Evolutionary conservation across 2,888 invertebrate species (phyloP), one percentile per base, ranked within the genome.

Genomic region (Ethmia dodecea): DNA sequence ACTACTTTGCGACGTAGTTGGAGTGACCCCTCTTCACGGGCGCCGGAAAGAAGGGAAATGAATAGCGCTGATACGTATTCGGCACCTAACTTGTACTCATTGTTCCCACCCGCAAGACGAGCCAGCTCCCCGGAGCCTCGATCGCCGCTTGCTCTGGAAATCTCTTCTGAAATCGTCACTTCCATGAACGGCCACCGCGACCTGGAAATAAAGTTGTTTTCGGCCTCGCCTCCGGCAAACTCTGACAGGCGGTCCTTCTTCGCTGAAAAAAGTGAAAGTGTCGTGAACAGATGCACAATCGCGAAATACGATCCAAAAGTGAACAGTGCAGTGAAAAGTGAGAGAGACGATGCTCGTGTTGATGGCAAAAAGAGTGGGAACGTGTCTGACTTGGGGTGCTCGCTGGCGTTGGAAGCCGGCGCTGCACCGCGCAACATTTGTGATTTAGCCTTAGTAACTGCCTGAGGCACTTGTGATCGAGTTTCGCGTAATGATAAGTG

Each of bases 141-240:
- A 48, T 84, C 69, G 55, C 76, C 78, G 31, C 83, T 74, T 45
- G 81, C 76, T 43, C 76, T 93, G 53, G 91, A 92, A 69, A 92
- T 93, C 38, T 92, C 92, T 18, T 92, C 93, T 20, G 92, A 93
- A 61, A 93, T 93, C 52, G 92, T 93, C 47, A 93, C 93, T 14
- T 93, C 93, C 28, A 89, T 90, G 50, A 92, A 93, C 63, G 93
- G 93, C 28, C 93, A 93, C 64, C 88, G 93, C 41, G 93, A 93
- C 73, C 78, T 93, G 64, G 93, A 93, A 78, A 93, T 93, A 52
- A 92, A 92, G 68, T 91, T 93, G 74, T 93, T 91, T 75, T 91
- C 91, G 49, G 88, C 90, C 53, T 87, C 89, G 60, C 87, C 88
- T 46, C 73, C 86, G 61, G 79, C 81, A 49, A 75, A 70, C 67